Base-by-base conservation (phyloP, 2,888 invertebrate genomes). In the Ormyrus rosae region DNA sequence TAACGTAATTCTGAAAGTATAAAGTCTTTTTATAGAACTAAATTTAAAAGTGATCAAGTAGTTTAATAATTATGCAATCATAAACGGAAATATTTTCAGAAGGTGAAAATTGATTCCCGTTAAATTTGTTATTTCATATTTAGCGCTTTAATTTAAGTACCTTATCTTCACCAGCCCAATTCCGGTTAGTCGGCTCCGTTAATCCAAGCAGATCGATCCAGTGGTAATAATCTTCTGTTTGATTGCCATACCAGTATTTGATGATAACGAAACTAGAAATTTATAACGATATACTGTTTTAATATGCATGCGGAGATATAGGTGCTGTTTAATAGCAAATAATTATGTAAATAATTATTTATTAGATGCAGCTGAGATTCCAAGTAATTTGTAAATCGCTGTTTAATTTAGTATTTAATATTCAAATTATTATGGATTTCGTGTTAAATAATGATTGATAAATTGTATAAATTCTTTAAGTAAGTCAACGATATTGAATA, bases 171-270 rank as follows among this genome's bases (percentile, higher is more conserved):
- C 93, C 93, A 55, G 92, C 94, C 96, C 96, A 96, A 87, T 95
- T 95, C 84, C 96, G 92, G 81, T 94, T 93, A n/a, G 93, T 92
- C 0, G 96, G 96, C 84, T 95, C 94, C 8, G 92, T 91, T 48
- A 95, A 91, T 10, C 94, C 94, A 19, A 95, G 91, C 0, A 94
- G 92, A 81, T 94, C 93, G 83, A 95, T 94, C 93, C 95, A 95
- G 84, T 94, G 94, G 85, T 94, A 92, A 84, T 95, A 95, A 87
- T 95, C 95, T 85, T 95, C 94, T 0, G 94, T 93, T 88, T 94
- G 94, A 87, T 94, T 93, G 0, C 94, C 94, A 84, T 95, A 95
- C 94, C 94, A 95, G 85, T 95, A 94, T 84, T 95, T 95, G 80
- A 96, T 95, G 72, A 95, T 95, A 0, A 95, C 95, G 85, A 94